Conservation (phyloP, 2,113 vertebrate species). For the Dermatemys mawii region DNA sequence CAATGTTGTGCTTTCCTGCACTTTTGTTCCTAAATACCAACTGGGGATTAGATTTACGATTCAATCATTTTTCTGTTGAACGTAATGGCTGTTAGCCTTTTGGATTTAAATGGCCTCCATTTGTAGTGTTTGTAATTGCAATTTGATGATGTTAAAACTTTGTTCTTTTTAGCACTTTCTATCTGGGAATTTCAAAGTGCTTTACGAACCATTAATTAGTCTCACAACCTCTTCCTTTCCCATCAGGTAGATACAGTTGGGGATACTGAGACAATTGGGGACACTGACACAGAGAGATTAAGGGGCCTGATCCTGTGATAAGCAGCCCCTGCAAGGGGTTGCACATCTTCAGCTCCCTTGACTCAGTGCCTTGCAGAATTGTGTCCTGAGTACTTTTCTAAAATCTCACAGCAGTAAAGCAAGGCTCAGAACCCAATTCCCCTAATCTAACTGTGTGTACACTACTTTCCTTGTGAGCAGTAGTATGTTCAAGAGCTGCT, state of each 20-base stretch:
- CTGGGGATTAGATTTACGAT: neutral
- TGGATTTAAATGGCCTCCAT: neutral
- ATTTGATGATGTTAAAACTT: neutral
- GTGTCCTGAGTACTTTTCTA: neutral
- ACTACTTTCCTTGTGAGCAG: neutral
- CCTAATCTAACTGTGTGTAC: neutral
- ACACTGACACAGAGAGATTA: fast-evolving
- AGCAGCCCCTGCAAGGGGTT: neutral
- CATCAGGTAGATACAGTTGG: neutral
- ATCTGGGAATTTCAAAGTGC: neutral
- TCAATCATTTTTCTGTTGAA: neutral
- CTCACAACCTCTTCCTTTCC: neutral
- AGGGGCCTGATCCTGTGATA: neutral
- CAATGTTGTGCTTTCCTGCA: neutral
- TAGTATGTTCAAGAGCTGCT: neutral
- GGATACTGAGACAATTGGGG: neutral
- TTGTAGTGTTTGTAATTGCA: neutral
- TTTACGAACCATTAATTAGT: neutral
- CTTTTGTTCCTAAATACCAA: neutral
- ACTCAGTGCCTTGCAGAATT: fast-evolving
- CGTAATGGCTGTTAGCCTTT: neutral
- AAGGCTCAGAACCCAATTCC: neutral
- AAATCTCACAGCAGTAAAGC: neutral
- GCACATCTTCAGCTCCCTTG: fast-evolving
- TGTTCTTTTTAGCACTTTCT: neutral